Evolutionary conservation across 1,140 invertebrate genomes (phyloP), one percentile per base, ranked within the genome.

Genomic region (Lutraria rhynchaena): DNA sequence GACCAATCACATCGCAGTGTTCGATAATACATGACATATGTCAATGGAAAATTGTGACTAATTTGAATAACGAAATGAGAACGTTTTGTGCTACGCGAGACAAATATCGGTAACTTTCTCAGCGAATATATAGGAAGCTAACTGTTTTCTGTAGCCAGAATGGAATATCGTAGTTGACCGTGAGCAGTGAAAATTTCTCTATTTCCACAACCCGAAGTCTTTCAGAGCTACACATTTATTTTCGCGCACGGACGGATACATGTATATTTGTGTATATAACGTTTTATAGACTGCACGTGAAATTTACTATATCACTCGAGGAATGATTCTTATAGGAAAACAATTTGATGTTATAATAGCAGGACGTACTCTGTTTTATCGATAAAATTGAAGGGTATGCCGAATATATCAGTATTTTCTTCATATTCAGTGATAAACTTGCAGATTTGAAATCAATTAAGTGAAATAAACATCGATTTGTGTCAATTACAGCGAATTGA

Each of bases 371-470:
- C 15, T 5, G 5, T 41, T 41, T 41, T 41, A 41, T 41, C 37
- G 37, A 41, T 41, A 41, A 41, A 41, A 15, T 41, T 15, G 15
- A 41, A 41, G 37, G 37, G 15, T 41, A 41, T 41, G 5, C 37
- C 37, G 37, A 41, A 41, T 46, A 65, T 22, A 15, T 65, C 22
- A 44, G 41, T 41, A 65, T 65, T 65, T 65, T 65, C 37, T 9
- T 37, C 17, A 27, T 46, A 41, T 46, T 33, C 11, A 9, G 13
- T n/a, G 46, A 70, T 37, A 70, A 46, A 70, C 44, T 51, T 46
- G 46, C 31, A 37, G 67, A 51, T 53, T 70, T 70, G 46, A 70
- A 70, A 53, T 70, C 67, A 53, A 70, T 70, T 70, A n/a, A 70
- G 67, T 53, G 67, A 70, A 53, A 70, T 70, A 70, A 70, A 70